phyloP scores from a whole-genome alignment of 2,113 vertebrate genomes.

The Panurus biarmicus region DNA sequence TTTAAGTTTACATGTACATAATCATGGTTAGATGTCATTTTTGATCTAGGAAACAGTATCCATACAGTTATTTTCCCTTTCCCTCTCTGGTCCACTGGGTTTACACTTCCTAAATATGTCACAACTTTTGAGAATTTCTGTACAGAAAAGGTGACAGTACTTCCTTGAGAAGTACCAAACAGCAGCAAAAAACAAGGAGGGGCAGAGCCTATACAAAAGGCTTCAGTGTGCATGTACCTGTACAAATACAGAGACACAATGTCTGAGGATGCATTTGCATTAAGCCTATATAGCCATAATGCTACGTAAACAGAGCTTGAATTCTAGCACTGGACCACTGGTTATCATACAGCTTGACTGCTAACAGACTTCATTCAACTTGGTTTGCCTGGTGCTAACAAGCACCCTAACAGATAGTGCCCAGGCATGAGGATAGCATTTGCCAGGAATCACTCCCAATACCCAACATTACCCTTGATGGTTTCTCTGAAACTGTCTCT shows the following conservation, averaged over 20 bases:
- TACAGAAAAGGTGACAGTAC: not conserved
- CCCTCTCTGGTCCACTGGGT: not conserved
- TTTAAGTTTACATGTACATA: not conserved
- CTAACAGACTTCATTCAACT: not conserved
- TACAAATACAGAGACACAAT: not conserved
- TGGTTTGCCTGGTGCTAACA: not conserved
- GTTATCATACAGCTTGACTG: not conserved
- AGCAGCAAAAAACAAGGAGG: not conserved
- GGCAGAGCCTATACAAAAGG: not conserved
- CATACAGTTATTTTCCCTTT: not conserved
- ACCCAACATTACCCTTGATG: not conserved
- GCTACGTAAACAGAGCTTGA: not conserved
- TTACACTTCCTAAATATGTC: not conserved
- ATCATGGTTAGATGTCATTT: not conserved
- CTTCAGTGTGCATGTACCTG: accelerated
- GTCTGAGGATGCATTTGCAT: not conserved
- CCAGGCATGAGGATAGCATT: not conserved
- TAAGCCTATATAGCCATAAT: not conserved
- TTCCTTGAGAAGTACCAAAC: not conserved
- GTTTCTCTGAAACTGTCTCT: not conserved
- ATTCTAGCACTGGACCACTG: not conserved
- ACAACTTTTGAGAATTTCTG: not conserved
- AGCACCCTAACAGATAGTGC: not conserved
- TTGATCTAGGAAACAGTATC: not conserved
- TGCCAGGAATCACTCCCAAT: not conserved